Conservation (phyloP, 2,797 vertebrate species). For the Sebastes jordani region DNA sequence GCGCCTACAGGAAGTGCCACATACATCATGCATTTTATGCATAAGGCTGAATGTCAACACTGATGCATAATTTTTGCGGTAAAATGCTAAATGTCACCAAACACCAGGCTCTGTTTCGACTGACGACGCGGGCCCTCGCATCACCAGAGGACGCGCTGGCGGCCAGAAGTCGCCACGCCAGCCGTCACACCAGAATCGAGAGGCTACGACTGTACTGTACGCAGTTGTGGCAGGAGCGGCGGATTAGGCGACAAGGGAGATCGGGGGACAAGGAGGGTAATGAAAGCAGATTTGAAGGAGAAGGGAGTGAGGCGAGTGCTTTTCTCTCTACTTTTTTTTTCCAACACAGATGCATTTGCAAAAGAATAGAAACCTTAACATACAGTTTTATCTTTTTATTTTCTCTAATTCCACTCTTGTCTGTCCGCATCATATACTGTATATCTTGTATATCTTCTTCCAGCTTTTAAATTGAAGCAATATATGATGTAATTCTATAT, state of each 20-base stretch:
- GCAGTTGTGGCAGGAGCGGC: slow-evolving; percentile 50
- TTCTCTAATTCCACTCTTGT: background rate
- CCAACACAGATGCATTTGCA: background rate
- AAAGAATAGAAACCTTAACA: background rate
- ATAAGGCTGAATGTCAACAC: slow-evolving; percentile 79
- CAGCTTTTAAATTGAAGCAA: background rate
- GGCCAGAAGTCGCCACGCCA: slow-evolving; percentile 49
- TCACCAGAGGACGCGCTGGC: slow-evolving; percentile 60
- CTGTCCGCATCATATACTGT: background rate
- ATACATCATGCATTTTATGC: slow-evolving; percentile 78
- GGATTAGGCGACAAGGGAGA: slow-evolving; percentile 49
- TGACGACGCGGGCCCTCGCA: slow-evolving; percentile 26
- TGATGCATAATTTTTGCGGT: slow-evolving; percentile 75
- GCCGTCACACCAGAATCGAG: slow-evolving; percentile 54
- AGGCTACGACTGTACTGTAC: slow-evolving; percentile 36
- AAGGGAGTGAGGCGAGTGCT: slow-evolving; percentile 10
- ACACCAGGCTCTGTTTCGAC: slow-evolving; percentile 65
- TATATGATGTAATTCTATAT: background rate
- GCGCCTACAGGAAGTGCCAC: slow-evolving; percentile 73
- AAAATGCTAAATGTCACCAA: slow-evolving; percentile 81
- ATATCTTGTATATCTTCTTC: background rate
- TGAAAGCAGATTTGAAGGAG: slow-evolving; percentile 53
- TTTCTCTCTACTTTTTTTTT: background rate
- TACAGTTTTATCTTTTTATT: background rate
- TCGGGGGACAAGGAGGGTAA: slow-evolving; percentile 58